Evolutionary conservation across 2,113 vertebrate species (phyloP).

Genomic region (Tyrannus savana): DNA sequence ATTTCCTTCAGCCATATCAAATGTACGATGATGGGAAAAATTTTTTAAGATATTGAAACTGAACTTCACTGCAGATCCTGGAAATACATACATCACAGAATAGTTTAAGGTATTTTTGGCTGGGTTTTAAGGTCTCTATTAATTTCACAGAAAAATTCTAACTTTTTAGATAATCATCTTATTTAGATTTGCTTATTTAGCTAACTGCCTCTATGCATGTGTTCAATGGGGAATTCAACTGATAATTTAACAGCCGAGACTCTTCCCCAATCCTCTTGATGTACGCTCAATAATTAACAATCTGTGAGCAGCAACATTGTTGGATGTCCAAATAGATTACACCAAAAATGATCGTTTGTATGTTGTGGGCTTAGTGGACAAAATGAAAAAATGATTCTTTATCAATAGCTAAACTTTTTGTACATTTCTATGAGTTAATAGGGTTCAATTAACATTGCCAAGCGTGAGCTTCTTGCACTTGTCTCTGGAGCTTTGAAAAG

Average conservation of each 20-base stretch:
- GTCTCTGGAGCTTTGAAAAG: slow-evolving; percentile 69
- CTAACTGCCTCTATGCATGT: not conserved
- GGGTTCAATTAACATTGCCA: slow-evolving; percentile 76
- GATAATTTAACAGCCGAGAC: slow-evolving; percentile 21
- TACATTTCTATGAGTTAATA: slow-evolving; percentile 76
- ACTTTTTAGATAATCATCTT: not conserved
- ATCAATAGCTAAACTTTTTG: slow-evolving; percentile 71
- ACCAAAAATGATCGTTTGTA: slow-evolving; percentile 33
- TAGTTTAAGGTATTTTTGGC: not conserved
- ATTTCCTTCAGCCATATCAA: not conserved
- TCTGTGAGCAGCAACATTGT: slow-evolving; percentile 37
- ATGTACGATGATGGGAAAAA: not conserved
- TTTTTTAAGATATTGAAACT: not conserved
- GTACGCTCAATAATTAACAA: slow-evolving; percentile 51
- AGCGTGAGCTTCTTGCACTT: slow-evolving; percentile 42
- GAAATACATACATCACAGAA: not conserved
- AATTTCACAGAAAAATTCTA: not conserved
- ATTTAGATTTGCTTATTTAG: slow-evolving; percentile 56
- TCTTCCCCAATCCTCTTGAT: slow-evolving; percentile 42
- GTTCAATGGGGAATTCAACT: slow-evolving; percentile 41
- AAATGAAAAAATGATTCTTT: slow-evolving; percentile 65
- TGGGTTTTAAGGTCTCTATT: not conserved
- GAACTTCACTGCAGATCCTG: not conserved
- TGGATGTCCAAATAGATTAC: slow-evolving; percentile 35
- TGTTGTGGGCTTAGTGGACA: slow-evolving; percentile 15